phyloP scores from a whole-genome alignment of 1,140 invertebrate genomes.

The Tribolium madens region DNA sequence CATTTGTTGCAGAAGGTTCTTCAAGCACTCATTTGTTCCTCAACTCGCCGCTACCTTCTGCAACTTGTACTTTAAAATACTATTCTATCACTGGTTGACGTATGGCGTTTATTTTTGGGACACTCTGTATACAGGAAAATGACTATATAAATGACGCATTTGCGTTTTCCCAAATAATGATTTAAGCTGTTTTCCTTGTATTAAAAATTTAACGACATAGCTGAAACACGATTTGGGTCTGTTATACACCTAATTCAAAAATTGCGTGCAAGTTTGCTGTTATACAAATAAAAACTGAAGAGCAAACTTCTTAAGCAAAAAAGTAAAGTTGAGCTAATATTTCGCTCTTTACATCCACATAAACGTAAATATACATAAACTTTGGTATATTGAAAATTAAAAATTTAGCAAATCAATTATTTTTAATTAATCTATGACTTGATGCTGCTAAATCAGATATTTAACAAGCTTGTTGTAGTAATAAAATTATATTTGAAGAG shows the following conservation, averaged over 20 bases:
- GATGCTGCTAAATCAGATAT: constrained; percentile 12
- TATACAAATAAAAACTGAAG: constrained; percentile 2
- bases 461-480: constrained; percentile 13
- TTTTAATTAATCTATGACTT: neutral
- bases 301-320: neutral
- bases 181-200: constrained; percentile 2
- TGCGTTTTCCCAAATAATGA: neutral
- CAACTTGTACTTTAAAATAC: too few relatives aligned
- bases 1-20: too few relatives aligned
- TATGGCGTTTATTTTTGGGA: too few relatives aligned
- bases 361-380: neutral
- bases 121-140: too few relatives aligned
- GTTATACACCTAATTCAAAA: neutral
- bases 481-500: neutral
- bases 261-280: constrained; percentile 3
- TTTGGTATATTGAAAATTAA: too few relatives aligned
- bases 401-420: neutral
- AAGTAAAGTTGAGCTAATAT: constrained; percentile 27
- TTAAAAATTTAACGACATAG: constrained; percentile 1
- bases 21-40: too few relatives aligned
- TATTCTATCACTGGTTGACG: too few relatives aligned
- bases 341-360: neutral
- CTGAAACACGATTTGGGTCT: neutral
- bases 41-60: too few relatives aligned
- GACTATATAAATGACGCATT: neutral